Percentiles rank a stretch among this genome's conserved stretches.
These are phyloP conservation scores for Megaceryle maxima DNA, from an alignment of 2,113 vertebrate species.

Conservation along the genomic window DNA sequence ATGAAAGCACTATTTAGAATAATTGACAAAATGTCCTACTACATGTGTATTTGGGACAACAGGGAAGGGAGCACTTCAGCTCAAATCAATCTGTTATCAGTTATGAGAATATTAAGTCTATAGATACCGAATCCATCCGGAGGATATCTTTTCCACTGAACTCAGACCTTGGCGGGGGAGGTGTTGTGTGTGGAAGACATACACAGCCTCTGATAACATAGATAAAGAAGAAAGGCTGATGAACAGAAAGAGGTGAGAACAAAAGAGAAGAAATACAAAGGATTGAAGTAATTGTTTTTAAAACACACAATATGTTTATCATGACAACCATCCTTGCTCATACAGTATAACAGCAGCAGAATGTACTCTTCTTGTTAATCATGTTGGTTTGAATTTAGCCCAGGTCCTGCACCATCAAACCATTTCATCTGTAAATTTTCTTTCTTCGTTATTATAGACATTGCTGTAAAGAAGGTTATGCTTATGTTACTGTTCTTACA, in stretches of 20 bases:
- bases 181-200: too few relatives aligned
- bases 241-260: background rate
- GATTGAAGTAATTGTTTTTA: background rate
- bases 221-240: background rate
- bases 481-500: background rate
- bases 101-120: background rate
- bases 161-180: background rate
- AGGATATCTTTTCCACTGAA: background rate
- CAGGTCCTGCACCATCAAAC: background rate
- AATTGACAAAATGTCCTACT: background rate
- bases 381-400: background rate
- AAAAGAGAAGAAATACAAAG: background rate
- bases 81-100: background rate
- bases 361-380: background rate
- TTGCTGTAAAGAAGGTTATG: background rate
- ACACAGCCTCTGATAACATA: background rate
- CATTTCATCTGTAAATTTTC: background rate
- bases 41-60: fast-evolving
- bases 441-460: background rate
- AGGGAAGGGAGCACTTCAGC: background rate
- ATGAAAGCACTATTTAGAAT: background rate
- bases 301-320: background rate
- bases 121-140: background rate
- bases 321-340: background rate
- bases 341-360: background rate